phyloP scores from a whole-genome alignment of 2,113 vertebrate species.

The Lasiurus cinereus region DNA sequence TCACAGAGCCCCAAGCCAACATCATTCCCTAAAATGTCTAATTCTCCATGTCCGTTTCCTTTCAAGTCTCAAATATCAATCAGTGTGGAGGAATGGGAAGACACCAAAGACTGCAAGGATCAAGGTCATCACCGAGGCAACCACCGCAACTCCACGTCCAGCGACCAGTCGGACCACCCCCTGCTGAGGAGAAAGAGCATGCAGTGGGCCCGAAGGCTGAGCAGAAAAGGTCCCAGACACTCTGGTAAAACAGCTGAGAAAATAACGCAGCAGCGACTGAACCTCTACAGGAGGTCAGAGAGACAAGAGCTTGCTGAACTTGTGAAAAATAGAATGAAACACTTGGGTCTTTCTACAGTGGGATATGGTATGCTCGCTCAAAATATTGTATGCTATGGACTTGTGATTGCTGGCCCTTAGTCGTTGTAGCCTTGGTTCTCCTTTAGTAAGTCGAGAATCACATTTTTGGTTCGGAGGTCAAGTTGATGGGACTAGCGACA shows the following conservation, averaged over 20 bases:
- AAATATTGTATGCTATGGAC: not conserved
- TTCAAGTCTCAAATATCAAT: slow-evolving; percentile 94
- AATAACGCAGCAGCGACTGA: slow-evolving; percentile 93
- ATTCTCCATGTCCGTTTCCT: slow-evolving; percentile 55
- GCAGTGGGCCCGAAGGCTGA: slow-evolving; percentile 96
- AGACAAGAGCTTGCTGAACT: slow-evolving; percentile 96
- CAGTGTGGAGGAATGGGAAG: slow-evolving; percentile 94
- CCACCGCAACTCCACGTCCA: slow-evolving; percentile 90
- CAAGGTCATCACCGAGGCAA: slow-evolving; percentile 86
- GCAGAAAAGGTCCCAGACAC: slow-evolving; percentile 91
- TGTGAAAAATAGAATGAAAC: slow-evolving; percentile 97
- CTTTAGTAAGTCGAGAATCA: not conserved
- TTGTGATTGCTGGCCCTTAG: slow-evolving; percentile 19
- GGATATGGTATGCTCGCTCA: slow-evolving; percentile 90
- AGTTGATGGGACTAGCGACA: not conserved
- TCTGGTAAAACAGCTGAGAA: slow-evolving; percentile 90
- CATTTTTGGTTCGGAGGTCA: not conserved
- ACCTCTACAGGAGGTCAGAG: slow-evolving; percentile 93
- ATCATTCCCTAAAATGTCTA: slow-evolving; percentile 36
- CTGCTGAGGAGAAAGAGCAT: slow-evolving; percentile 94
- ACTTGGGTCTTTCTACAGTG: slow-evolving; percentile 94
- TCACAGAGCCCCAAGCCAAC: not conserved
- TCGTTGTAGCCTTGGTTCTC: not conserved
- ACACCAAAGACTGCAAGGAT: slow-evolving; percentile 92
- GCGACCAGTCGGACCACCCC: slow-evolving; percentile 92